phyloP scores from a whole-genome alignment of 2,888 invertebrate genomes.

The Matsumyia berberina region DNA sequence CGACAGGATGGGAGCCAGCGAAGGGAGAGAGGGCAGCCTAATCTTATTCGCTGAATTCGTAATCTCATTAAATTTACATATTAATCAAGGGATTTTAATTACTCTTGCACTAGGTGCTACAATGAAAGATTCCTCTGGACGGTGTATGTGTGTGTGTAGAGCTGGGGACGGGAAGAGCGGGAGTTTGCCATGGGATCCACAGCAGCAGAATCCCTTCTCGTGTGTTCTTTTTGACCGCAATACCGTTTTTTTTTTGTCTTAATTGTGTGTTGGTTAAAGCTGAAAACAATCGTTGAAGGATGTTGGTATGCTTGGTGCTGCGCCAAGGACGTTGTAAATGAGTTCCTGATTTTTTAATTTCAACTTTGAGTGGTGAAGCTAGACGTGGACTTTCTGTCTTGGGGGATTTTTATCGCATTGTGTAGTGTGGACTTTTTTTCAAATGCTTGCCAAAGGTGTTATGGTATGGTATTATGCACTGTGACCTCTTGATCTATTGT shows the following conservation, averaged over 20 bases:
- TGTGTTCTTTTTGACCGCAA: slow-evolving; percentile 16
- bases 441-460: no score
- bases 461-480: no score
- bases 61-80: slow-evolving; percentile 99
- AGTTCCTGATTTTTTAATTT: slow-evolving; percentile 21
- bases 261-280: slow-evolving; percentile 19
- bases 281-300: slow-evolving; percentile 28
- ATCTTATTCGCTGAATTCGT: slow-evolving; percentile 95
- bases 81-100: slow-evolving; percentile 99
- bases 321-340: slow-evolving; percentile 56
- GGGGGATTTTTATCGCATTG: no score
- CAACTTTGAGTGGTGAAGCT: not conserved
- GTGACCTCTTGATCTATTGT: no score
- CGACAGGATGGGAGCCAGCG: slow-evolving; percentile 26
- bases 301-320: not conserved
- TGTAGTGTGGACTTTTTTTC: no score
- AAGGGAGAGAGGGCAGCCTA: slow-evolving; percentile 82
- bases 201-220: slow-evolving; percentile 38
- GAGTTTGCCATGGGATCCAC: slow-evolving; percentile 17
- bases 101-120: slow-evolving; percentile 87
- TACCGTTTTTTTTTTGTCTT: slow-evolving; percentile 23
- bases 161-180: not conserved
- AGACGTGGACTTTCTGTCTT: no score
- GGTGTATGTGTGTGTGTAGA: slow-evolving; percentile 30
- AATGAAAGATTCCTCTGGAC: slow-evolving; percentile 82